Conservation (phyloP, 2,113 vertebrate species). For the Edolisoma coerulescens region DNA sequence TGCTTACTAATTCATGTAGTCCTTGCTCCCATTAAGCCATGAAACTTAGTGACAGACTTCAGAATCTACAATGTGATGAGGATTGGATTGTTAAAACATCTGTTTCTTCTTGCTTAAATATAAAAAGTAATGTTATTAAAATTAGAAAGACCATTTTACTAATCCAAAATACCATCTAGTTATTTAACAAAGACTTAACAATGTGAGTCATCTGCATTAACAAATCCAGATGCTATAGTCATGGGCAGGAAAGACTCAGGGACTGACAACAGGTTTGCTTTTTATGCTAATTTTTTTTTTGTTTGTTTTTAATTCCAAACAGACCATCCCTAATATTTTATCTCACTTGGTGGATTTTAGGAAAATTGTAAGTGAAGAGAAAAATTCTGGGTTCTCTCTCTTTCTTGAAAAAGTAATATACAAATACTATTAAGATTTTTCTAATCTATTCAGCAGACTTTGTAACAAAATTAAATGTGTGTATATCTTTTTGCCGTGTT, state of each 20-base stretch:
- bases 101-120: constrained; percentile 6
- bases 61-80: neutral
- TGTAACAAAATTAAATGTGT: neutral
- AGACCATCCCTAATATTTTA: constrained; percentile 3
- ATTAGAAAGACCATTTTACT: constrained; percentile 22
- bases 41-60: neutral
- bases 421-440: neutral
- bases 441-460: neutral
- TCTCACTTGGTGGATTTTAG: neutral
- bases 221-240: constrained; percentile 39
- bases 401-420: neutral
- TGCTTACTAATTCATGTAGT: neutral
- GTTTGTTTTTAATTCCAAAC: constrained; percentile 30
- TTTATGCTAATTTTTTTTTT: neutral
- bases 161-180: constrained; percentile 39
- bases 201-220: constrained; percentile 19
- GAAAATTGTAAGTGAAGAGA: neutral
- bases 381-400: neutral
- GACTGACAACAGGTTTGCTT: constrained; percentile 6
- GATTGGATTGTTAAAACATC: neutral
- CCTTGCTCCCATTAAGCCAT: neutral
- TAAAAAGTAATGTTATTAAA: constrained; percentile 28
- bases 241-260: neutral
- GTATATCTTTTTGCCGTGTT: neutral
- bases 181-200: constrained; percentile 46